These are phyloP conservation scores for Diglossa cyanea DNA, from an alignment of 2,797 vertebrate genomes.

Conservation along the genomic window DNA sequence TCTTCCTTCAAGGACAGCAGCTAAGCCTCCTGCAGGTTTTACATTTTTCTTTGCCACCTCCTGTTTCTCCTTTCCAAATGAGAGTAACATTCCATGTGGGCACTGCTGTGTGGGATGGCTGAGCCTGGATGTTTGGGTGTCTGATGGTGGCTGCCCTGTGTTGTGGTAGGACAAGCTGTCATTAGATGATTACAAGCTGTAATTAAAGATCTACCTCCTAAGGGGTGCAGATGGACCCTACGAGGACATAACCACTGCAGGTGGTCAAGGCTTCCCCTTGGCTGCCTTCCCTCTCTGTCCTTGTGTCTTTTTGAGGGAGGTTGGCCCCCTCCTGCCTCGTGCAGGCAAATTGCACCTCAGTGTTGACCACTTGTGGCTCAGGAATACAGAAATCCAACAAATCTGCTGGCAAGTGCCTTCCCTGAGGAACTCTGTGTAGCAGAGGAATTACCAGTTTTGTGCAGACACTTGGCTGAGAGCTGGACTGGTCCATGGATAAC, in stretches of 20 bases:
- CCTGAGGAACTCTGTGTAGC: not conserved
- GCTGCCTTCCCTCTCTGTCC: not conserved
- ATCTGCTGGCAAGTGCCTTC: not conserved
- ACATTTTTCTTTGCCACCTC: not conserved
- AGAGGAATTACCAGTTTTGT: not conserved
- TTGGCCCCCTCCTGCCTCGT: not conserved
- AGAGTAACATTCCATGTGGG: fast-evolving
- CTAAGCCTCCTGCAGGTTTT: not conserved
- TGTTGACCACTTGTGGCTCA: not conserved
- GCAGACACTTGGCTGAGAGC: not conserved
- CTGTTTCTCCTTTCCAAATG: not conserved
- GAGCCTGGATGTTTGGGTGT: not conserved
- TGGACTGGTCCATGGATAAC: not conserved
- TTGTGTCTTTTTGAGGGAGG: not conserved
- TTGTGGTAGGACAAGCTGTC: not conserved
- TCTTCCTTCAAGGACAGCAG: not conserved
- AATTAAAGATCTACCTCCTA: not conserved
- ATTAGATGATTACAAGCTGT: not conserved
- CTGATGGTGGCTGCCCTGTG: not conserved
- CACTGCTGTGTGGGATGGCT: not conserved
- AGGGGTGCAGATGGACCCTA: not conserved
- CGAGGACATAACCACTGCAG: fast-evolving
- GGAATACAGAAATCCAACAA: not conserved
- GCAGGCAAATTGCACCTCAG: not conserved
- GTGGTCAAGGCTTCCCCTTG: not conserved